phyloP scores from a whole-genome alignment of 2,797 vertebrate species.

The Picus viridis region DNA sequence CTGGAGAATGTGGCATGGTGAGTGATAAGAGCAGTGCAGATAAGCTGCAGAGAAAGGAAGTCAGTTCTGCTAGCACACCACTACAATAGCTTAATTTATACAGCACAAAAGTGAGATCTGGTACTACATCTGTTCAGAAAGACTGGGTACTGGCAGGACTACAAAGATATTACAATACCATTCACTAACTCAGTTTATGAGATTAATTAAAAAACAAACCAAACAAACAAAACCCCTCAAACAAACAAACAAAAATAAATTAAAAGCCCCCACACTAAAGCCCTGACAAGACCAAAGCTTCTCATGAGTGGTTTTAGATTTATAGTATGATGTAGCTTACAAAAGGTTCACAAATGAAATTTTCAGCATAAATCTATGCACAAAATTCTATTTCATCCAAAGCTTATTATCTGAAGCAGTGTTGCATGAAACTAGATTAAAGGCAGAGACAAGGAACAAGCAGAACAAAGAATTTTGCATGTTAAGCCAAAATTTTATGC shows the following conservation, averaged over 20 bases:
- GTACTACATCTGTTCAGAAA: not conserved
- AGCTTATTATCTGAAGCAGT: constrained; percentile 32
- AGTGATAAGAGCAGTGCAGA: not conserved
- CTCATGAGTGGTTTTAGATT: constrained; percentile 6
- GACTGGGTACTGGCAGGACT: not conserved
- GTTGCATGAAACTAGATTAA: constrained; percentile 14
- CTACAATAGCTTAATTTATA: constrained; percentile 12
- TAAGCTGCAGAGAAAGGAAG: constrained; percentile 25
- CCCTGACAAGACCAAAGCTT: not conserved
- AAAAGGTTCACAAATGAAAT: constrained; percentile 13
- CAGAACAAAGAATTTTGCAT: not conserved
- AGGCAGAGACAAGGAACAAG: not conserved
- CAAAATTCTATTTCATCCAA: constrained; percentile 9
- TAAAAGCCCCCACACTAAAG: not conserved
- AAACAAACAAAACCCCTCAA: not conserved
- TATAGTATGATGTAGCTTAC: not conserved
- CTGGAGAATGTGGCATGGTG: not conserved
- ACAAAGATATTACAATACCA: not conserved
- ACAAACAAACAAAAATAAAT: not conserved
- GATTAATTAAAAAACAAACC: not conserved
- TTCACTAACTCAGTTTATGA: not conserved
- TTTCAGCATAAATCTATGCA: not conserved
- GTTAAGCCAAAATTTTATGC: not conserved
- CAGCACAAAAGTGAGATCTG: not conserved
- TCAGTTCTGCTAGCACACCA: not conserved